These are phyloP conservation scores for Drosophila aldrichi DNA, from an alignment of 2,888 invertebrate genomes.

Conservation along the genomic window DNA sequence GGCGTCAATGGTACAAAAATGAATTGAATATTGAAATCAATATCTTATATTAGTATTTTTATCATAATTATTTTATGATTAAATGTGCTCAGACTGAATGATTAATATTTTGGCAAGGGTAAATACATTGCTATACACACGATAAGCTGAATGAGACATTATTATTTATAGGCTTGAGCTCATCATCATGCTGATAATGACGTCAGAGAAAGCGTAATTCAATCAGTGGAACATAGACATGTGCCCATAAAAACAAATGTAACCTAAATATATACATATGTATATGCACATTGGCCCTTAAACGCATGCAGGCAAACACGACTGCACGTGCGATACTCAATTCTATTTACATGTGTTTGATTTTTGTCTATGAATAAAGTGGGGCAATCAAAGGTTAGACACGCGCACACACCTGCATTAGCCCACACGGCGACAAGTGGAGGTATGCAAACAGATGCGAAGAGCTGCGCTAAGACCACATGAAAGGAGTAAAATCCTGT, in stretches of 20 bases:
- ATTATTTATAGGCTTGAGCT: background rate
- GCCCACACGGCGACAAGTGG: background rate
- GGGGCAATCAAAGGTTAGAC: conserved; percentile 64
- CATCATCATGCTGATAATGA: conserved; percentile 3
- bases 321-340: conserved; percentile 57
- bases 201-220: background rate
- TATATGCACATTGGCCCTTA: background rate
- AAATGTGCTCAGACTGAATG: background rate
- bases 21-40: background rate
- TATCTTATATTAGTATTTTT: background rate
- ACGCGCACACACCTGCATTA: conserved; percentile 15
- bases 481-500: conserved; percentile 65
- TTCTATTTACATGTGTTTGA: conserved; percentile 66
- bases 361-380: conserved; percentile 59
- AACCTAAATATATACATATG: background rate
- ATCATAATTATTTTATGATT: background rate
- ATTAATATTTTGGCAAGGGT: background rate
- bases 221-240: background rate
- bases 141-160: background rate
- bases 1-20: background rate
- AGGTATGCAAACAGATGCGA: conserved; percentile 42
- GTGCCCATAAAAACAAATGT: background rate
- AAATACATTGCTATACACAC: background rate
- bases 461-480: conserved; percentile 38
- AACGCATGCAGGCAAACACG: background rate